Base-by-base conservation (phyloP, 2,888 invertebrate species). In the Plebejus melissa region DNA sequence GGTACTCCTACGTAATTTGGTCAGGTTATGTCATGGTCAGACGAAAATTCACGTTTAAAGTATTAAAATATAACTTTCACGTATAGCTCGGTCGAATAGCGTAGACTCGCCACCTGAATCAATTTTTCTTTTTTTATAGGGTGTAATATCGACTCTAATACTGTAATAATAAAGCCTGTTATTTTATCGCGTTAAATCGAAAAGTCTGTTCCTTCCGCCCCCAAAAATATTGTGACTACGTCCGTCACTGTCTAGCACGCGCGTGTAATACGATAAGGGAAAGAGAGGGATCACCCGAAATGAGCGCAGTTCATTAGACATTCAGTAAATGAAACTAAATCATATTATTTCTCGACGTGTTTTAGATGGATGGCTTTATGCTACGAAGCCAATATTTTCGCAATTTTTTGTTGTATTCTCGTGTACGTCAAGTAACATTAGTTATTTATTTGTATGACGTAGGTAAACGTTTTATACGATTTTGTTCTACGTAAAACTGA, bases 241-340 rank as follows among this genome's bases (percentile, higher is more conserved):
- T 74, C 71, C 71, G 41, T 84, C 84, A 79, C 81, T 74, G 54
- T 85, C 81, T 77, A 58, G 76, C 82, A n/a, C 77, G 77, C 4
- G 69, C 9, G 22, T 3, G 7, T 9, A 11, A 7, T n/a, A 5
- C 75, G n/a, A 76, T 74, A 77, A 70, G 79, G 65, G 74, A 84
- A 74, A 54, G 82, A 77, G 81, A 82, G 79, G 58, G 76, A 76
- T 78, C 77, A 78, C 50, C 77, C 70, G 70, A 86, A 85, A 88
- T 86, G 85, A 90, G 85, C 80, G 80, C 79, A 84, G 87, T 88
- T 90, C 88, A 90, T 90, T 90, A 90, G 83, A 83, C 87, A 89
- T 90, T 89, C 90, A 85, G 85, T 87, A 88, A 88, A 90, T 89
- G 87, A 87, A 90, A 89, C 86, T 88, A 87, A 85, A 90, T 90